Percentiles rank a stretch among this genome's conserved stretches.
phyloP scores from a whole-genome alignment of 1,140 invertebrate genomes.

The Cryptotermes secundus region DNA sequence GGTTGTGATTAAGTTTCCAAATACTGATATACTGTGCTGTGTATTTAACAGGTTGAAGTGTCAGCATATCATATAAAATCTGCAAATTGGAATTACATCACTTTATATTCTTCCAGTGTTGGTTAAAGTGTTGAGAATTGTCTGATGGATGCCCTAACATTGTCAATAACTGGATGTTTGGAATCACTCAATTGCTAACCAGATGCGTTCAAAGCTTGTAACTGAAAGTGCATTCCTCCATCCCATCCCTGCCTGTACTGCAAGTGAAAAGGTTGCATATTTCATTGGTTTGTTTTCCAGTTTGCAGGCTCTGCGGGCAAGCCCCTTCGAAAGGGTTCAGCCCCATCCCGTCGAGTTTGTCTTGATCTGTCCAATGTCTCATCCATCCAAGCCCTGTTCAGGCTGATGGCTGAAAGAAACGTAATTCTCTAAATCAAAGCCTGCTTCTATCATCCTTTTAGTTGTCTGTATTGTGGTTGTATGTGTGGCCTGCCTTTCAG shows the following conservation, averaged over 20 bases:
- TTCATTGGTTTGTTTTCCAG: neutral
- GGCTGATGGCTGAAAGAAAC: slow-evolving; percentile 19
- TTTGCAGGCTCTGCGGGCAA: neutral
- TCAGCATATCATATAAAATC: too few species aligned
- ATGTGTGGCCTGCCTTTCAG: neutral
- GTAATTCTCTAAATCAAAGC: neutral
- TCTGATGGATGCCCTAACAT: too few species aligned
- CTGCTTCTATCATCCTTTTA: neutral
- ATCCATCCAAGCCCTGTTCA: slow-evolving; percentile 22
- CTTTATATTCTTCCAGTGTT: too few species aligned
- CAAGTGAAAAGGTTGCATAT: neutral
- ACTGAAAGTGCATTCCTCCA: neutral
- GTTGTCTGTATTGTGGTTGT: slow-evolving; percentile 8
- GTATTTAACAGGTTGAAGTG: too few species aligned
- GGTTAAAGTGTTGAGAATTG: too few species aligned
- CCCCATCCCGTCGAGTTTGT: slow-evolving; percentile 22
- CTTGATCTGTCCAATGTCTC: slow-evolving; percentile 23
- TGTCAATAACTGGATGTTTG: too few species aligned
- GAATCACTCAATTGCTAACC: neutral
- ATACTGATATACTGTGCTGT: too few species aligned
- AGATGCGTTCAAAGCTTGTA: neutral
- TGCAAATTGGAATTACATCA: too few species aligned
- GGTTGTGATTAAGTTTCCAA: too few species aligned
- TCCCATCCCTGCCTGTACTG: neutral
- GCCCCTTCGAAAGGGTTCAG: too few species aligned